phyloP scores from a whole-genome alignment of 2,797 vertebrate species.

The Peromyscus melanophrys region DNA sequence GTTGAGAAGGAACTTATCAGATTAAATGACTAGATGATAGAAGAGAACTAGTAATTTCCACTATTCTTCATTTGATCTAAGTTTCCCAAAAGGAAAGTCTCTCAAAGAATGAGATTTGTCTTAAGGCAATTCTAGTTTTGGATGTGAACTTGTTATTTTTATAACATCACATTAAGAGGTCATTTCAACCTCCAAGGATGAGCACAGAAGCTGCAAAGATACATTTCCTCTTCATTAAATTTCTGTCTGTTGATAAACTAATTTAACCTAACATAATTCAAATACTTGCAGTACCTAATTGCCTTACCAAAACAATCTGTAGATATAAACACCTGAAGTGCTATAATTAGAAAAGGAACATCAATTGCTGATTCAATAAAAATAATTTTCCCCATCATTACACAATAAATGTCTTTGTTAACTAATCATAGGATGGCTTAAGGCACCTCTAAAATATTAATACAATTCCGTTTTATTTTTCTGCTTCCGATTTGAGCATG shows the following conservation, averaged over 20 bases:
- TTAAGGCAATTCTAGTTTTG: conserved; percentile 24
- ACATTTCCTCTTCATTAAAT: conserved; percentile 73
- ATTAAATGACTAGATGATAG: conserved; percentile 18
- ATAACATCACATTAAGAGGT: conserved; percentile 53
- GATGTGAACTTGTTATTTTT: conserved; percentile 62
- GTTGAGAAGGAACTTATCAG: conserved; percentile 17
- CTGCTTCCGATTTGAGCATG: background rate
- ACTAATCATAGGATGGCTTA: conserved; percentile 58
- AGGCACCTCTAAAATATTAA: conserved; percentile 63
- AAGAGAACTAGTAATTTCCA: conserved; percentile 15
- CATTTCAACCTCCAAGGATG: conserved; percentile 14
- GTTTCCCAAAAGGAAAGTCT: conserved; percentile 49
- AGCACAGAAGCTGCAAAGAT: conserved; percentile 16
- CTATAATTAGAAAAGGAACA: conserved; percentile 75
- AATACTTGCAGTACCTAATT: conserved; percentile 70
- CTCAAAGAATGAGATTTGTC: conserved; percentile 33
- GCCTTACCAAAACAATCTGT: conserved; percentile 59
- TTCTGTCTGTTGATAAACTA: conserved; percentile 67
- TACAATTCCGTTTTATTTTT: background rate
- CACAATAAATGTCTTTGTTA: conserved; percentile 64
- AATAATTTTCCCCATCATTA: conserved; percentile 68
- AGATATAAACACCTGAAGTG: conserved; percentile 75
- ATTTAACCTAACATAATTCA: conserved; percentile 75
- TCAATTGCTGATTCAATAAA: conserved; percentile 74
- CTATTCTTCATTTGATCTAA: conserved; percentile 41